These are phyloP conservation scores for Prinia subflava DNA, from an alignment of 2,113 vertebrate species.

Conservation along the genomic window DNA sequence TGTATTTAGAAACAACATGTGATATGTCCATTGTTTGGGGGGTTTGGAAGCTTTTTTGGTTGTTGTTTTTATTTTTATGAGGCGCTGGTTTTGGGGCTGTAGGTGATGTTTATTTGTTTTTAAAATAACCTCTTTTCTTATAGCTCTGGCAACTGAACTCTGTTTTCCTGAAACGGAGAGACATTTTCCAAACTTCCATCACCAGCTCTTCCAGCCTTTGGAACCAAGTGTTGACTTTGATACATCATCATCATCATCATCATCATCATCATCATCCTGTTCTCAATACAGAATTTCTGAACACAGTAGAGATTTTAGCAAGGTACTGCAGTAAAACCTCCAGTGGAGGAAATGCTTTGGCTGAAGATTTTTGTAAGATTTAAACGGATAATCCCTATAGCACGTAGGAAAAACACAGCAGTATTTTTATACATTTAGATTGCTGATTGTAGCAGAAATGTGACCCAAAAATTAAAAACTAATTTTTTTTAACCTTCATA, in stretches of 20 bases:
- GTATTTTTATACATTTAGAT: background rate
- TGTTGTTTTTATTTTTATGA: background rate
- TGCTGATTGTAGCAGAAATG: background rate
- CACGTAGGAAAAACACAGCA: background rate
- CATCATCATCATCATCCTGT: background rate
- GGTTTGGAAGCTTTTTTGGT: accelerated
- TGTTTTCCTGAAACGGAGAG: slow-evolving; percentile 58
- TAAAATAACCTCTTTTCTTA: background rate
- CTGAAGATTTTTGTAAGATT: background rate
- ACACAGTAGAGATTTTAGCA: slow-evolving; percentile 20
- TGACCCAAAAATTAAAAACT: background rate
- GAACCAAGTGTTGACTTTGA: slow-evolving; percentile 55
- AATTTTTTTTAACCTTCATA: background rate
- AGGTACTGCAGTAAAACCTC: slow-evolving; percentile 33
- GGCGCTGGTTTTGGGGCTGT: accelerated
- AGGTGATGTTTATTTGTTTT: background rate
- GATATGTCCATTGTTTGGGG: background rate
- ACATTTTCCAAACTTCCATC: slow-evolving; percentile 23
- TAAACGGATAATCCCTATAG: background rate
- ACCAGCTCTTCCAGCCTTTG: slow-evolving; percentile 64
- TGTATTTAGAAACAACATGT: background rate
- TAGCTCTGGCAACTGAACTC: slow-evolving; percentile 31
- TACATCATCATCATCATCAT: slow-evolving; percentile 9
- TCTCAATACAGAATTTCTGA: slow-evolving; percentile 32
- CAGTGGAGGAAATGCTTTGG: background rate